Percentiles rank a stretch among this genome's conserved stretches.
phyloP scores from a whole-genome alignment of 2,797 vertebrate species.

The Mallotus villosus region DNA sequence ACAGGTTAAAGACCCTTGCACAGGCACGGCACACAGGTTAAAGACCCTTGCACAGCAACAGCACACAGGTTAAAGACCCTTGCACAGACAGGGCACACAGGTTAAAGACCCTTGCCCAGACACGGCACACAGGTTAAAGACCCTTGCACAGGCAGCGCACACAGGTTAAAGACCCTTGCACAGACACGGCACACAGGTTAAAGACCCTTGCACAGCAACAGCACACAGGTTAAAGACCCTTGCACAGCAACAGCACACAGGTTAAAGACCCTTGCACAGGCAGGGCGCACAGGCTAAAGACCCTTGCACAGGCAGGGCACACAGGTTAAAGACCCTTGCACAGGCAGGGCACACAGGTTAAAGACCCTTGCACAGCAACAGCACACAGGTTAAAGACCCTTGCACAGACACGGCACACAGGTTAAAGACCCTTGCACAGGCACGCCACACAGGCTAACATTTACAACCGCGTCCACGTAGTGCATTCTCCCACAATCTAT shows the following conservation, averaged over 20 bases:
- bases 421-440: neutral
- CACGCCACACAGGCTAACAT: neutral
- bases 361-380: too few relatives aligned
- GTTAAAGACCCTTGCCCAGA: neutral
- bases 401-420: neutral
- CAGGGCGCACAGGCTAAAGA: too few relatives aligned
- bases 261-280: too few relatives aligned
- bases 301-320: too few relatives aligned
- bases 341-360: neutral
- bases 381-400: too few relatives aligned
- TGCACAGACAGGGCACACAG: neutral
- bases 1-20: too few relatives aligned
- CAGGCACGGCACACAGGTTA: neutral
- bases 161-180: too few relatives aligned
- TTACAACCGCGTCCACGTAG: neutral
- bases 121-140: neutral
- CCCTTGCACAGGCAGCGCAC: too few relatives aligned
- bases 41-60: too few relatives aligned
- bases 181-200: neutral
- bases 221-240: too few relatives aligned
- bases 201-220: too few relatives aligned
- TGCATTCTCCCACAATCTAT: conserved; percentile 2
- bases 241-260: neutral
- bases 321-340: neutral
- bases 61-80: too few relatives aligned